Percentiles rank a stretch among this genome's conserved stretches.
Evolutionary conservation across 2,797 vertebrate species (phyloP).

Genomic region (Craterocephalus amniculus): DNA sequence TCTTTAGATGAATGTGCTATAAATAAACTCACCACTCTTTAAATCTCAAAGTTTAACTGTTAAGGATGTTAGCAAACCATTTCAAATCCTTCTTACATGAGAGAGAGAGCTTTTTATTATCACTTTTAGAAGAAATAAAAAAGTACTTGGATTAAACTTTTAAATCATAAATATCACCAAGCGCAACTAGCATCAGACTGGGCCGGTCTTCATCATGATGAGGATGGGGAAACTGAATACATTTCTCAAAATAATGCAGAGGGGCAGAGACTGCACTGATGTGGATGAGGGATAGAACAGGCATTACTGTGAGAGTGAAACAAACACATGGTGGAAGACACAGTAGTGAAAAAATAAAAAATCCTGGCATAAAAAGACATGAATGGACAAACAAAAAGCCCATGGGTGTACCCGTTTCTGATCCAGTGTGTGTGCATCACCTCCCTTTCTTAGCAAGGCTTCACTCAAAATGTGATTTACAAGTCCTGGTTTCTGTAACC

Average conservation of each 20-base stretch:
- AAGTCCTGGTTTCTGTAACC: conserved; percentile 61
- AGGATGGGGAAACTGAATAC: no score
- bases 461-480: conserved; percentile 75
- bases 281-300: neutral
- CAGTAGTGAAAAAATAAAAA: no score
- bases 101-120: neutral
- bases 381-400: neutral
- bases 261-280: neutral
- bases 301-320: no score
- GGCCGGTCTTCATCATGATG: no score
- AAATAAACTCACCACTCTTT: neutral
- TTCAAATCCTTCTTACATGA: neutral
- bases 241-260: no score
- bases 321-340: no score
- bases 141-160: neutral
- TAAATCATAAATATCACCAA: no score
- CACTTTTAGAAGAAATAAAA: neutral
- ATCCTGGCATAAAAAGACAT: neutral
- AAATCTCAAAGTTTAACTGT: no score
- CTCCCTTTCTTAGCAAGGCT: conserved; percentile 59
- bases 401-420: neutral
- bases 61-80: neutral
- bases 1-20: neutral
- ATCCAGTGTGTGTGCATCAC: conserved; percentile 37
- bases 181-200: no score